Base-by-base conservation (phyloP, 2,888 invertebrate genomes). In the Drosophila leonis region DNA sequence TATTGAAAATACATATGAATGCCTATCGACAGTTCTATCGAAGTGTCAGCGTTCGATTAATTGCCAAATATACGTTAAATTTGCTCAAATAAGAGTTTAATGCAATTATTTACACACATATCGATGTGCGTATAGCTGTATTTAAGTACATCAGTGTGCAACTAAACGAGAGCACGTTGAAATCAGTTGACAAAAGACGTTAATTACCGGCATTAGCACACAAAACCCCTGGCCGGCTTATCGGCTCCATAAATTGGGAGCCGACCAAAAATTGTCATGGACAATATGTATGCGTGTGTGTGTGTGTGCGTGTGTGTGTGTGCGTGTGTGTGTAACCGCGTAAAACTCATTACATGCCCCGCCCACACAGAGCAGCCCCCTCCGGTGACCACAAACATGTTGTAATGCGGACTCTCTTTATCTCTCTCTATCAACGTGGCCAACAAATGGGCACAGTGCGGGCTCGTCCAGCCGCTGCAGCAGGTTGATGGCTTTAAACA, bases 121-220 rank as follows among this genome's bases (percentile, higher is more conserved):
- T 33, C 8, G 15, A 12, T 12, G 20, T 13, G 35, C 24, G 49
- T 13, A 15, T 27, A 29, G 52, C 29, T 20, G 39, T 35, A 46
- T 24, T 20, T 18, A 18, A 9, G 18, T 44, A 33, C 54, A 54
- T 24, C 51, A 37, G 20, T 49, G 56, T 55, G 46, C 62, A 65
- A 46, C 54, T 68, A 35, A 42, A 35, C 39, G 29, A 15, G 29
- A 13, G n/a, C 31, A 42, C 8, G 31, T 48, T 49, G 75, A 78
- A 78, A 78, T 75, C 80, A 80, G 70, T 82, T 80, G 65, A 82
- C 80, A 88, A 83, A 80, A 88, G 88, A 88, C 71, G 83, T 80
- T 85, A 83, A 83, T 83, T 83, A 83, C 83, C 88, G 73, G 83
- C 83, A 83, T 83, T 88, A 83, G 80, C 62, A 65, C 55, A 54